Conservation (phyloP, 2,113 vertebrate species). For the Boleophthalmus pectinirostris region DNA sequence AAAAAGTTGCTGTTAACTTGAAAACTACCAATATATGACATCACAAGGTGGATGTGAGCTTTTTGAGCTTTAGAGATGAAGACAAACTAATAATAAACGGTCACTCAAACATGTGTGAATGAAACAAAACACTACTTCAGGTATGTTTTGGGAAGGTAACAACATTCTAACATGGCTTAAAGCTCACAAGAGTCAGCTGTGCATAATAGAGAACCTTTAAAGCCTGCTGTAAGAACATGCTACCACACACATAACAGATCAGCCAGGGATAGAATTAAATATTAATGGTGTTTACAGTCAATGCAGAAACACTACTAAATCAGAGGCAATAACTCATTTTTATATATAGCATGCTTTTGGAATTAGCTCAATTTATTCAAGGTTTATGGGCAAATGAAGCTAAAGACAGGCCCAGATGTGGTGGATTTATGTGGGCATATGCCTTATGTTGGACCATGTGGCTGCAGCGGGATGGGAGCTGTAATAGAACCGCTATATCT, state of each 20-base stretch:
- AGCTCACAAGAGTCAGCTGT: no score
- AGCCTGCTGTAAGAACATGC: neutral
- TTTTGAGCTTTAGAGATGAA: no score
- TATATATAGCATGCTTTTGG: constrained; percentile 49
- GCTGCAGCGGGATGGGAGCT: neutral
- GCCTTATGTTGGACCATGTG: constrained; percentile 42
- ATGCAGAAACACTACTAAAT: constrained; percentile 30
- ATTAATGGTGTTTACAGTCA: constrained; percentile 33
- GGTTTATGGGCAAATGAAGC: constrained; percentile 48
- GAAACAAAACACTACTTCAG: no score
- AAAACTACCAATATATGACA: no score
- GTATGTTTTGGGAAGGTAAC: no score
- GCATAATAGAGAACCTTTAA: no score
- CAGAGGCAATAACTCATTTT: constrained; percentile 35
- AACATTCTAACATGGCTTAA: no score
- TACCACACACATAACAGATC: constrained; percentile 29
- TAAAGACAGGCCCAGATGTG: constrained; percentile 58
- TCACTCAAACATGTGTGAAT: no score
- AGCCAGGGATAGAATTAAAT: constrained; percentile 47
- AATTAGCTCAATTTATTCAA: constrained; percentile 53
- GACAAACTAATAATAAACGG: no score
- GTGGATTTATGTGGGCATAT: constrained; percentile 31
- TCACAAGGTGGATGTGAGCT: no score
- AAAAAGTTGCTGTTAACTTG: no score
- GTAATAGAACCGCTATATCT: constrained; percentile 7